Base-by-base conservation (phyloP, 2,888 invertebrate species). In the Polydrusus pterygomalis region DNA sequence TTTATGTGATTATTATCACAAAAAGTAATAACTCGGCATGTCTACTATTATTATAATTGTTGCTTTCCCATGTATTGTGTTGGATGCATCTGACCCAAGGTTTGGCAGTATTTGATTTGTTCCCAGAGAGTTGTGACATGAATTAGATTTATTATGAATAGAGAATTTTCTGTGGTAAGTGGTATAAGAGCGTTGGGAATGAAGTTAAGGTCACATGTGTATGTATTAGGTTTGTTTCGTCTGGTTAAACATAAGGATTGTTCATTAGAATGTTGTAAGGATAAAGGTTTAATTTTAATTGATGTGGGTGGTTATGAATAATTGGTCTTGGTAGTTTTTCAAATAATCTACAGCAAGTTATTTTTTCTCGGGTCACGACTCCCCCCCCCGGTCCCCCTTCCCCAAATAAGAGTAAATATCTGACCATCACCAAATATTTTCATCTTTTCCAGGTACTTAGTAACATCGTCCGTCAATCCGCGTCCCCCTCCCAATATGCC, bases 391-490 rank as follows among this genome's bases (percentile, higher is more conserved):
- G 1, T 5, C 25, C 25, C 25, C 25, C 8, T 8, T 8, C 34
- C 34, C 34, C 8, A 34, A 34, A 34, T 25, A 25, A 25, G n/a
- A n/a, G n/a, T n/a, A n/a, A n/a, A n/a, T n/a, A n/a, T 25, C 25
- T 1, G 1, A 25, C 25, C 5, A 34, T 34, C 8, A 34, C 10
- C 34, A 34, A 34, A 34, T 34, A 34, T 34, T 9, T 34, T 34
- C 34, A 10, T 34, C 7, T 58, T 15, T 86, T 87, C 0, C 85
- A 91, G 91, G 89, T 91, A 81, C 87, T 91, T 82, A 90, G 91
- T 74, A 91, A 90, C 86, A 90, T 91, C 84, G 89, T 89, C n/a
- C 87, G 86, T 25, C 86, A 85, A 81, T 83, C 85, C 38, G 81
- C 85, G 18, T 82, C 82, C 40, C 83, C 82, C 13, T 79, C 82